phyloP scores from a whole-genome alignment of 2,888 invertebrate species.

The Lamproptera curius region DNA sequence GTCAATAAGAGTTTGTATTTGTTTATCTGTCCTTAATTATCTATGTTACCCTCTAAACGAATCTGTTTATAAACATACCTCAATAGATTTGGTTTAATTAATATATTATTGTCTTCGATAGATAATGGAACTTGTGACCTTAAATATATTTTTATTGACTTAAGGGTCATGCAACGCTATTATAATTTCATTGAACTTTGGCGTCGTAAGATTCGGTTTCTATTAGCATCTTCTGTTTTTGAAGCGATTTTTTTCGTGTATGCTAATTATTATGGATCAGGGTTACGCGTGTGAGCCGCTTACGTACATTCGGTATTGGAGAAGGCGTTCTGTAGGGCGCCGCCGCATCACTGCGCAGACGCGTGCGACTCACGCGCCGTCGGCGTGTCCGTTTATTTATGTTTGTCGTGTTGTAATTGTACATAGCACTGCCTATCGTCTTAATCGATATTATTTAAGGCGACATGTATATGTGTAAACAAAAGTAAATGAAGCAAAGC shows the following conservation, averaged over 20 bases:
- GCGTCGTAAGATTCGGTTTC: neutral
- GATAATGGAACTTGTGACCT: neutral
- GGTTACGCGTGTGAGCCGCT: constrained; percentile 28
- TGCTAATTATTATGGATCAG: constrained; percentile 23
- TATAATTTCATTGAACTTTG: neutral
- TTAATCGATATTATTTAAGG: constrained; percentile 27
- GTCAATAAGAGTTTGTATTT: constrained; percentile 8
- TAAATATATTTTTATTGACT: neutral
- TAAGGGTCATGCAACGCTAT: neutral
- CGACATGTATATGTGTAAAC: constrained; percentile 38
- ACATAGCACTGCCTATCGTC: constrained; percentile 44
- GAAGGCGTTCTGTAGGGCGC: constrained; percentile 43
- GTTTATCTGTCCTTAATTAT: constrained; percentile 11
- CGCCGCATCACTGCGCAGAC: constrained; percentile 45
- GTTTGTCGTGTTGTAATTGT: constrained; percentile 37
- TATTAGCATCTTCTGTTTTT: neutral
- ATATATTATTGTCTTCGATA: neutral
- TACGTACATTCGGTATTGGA: constrained; percentile 24
- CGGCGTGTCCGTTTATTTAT: constrained; percentile 56
- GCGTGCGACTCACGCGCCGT: constrained; percentile 60
- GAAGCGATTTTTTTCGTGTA: constrained; percentile 10
- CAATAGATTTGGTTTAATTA: neutral
- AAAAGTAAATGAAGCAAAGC: constrained; percentile 44
- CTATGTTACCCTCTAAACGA: neutral
- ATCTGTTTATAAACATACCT: neutral